Evolutionary conservation across 2,113 vertebrate genomes (phyloP).

Genomic region (Mustela lutreola): DNA sequence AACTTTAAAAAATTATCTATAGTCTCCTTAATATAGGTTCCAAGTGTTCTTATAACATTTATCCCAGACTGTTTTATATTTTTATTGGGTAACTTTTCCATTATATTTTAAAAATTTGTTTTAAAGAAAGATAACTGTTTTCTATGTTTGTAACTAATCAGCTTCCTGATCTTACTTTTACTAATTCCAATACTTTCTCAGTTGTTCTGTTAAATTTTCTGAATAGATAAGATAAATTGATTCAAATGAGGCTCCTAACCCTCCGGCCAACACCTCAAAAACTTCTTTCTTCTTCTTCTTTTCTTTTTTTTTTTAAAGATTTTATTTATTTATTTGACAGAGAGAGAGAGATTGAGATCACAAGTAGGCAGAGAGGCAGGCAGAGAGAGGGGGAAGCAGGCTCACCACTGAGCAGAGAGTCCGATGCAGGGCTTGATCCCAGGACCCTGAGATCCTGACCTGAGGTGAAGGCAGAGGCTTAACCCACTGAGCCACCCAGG

Average conservation of each 20-base stretch:
- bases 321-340: too few relatives aligned
- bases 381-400: too few relatives aligned
- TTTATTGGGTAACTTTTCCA: not conserved
- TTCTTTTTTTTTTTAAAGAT: too few relatives aligned
- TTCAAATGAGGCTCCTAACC: not conserved
- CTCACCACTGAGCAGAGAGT: too few relatives aligned
- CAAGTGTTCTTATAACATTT: not conserved
- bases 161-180: not conserved
- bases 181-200: not conserved
- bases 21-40: not conserved
- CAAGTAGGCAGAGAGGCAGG: too few relatives aligned
- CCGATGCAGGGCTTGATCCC: too few relatives aligned
- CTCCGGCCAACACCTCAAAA: not conserved
- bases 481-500: too few relatives aligned
- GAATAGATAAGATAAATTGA: not conserved
- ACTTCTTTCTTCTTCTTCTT: not conserved
- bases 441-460: too few relatives aligned
- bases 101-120: not conserved
- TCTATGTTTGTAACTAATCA: not conserved
- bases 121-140: not conserved
- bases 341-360: too few relatives aligned
- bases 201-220: not conserved
- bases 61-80: slow-evolving; percentile 8
- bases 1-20: not conserved
- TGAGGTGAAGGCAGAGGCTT: too few relatives aligned